Conservation (phyloP, 64 coral and sea anemone genomes). For the Stichodactyla mertensii region DNA sequence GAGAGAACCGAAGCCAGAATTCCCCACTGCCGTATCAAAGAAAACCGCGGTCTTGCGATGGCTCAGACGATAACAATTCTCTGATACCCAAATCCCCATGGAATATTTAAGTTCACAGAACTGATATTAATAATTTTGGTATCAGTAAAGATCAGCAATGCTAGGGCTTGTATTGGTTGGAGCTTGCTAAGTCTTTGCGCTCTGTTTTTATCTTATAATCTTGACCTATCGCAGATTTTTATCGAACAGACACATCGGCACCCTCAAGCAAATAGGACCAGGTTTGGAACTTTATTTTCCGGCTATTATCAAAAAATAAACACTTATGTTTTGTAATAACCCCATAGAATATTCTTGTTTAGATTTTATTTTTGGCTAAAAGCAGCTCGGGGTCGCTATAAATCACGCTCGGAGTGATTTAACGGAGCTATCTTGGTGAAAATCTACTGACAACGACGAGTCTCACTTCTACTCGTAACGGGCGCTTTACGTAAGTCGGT, state of each 20-base stretch:
- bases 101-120: conserved; percentile 1
- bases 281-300: neutral
- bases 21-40: neutral
- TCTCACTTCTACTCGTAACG: conserved; percentile 20
- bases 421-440: neutral
- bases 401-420: conserved; percentile 4
- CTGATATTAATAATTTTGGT: conserved; percentile 21
- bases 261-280: neutral
- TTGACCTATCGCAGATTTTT: conserved; percentile 17
- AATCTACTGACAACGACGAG: neutral
- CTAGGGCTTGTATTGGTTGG: conserved; percentile 19
- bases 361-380: neutral
- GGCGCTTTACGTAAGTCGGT: conserved; percentile 10
- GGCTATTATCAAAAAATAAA: neutral
- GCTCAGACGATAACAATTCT: neutral
- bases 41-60: conserved; percentile 1
- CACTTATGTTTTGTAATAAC: neutral
- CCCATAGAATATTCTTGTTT: neutral
- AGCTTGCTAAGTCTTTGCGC: neutral
- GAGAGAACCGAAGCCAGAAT: neutral
- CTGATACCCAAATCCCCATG: conserved; percentile 16
- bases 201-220: conserved; percentile 14
- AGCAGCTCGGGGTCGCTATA: neutral
- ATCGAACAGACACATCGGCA: conserved; percentile 6
- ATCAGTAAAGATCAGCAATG: conserved; percentile 21